Evolutionary conservation across 2,888 invertebrate genomes (phyloP).

Genomic region (Patella caerulea): DNA sequence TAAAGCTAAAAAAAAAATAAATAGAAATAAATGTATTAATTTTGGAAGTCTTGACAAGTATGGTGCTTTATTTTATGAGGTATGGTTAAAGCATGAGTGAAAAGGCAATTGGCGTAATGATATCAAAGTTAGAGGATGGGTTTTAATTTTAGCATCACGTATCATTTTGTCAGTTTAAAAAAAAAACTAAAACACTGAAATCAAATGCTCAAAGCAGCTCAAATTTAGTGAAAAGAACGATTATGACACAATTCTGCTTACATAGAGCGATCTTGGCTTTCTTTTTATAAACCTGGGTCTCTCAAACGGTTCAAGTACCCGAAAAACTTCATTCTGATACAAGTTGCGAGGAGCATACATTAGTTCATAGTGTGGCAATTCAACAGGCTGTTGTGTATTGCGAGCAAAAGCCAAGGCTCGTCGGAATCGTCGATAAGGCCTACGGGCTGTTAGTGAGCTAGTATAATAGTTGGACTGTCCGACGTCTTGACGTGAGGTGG

Average conservation of each 20-base stretch:
- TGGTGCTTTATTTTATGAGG: not conserved
- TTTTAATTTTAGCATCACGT: not conserved
- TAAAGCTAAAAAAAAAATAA: too few relatives aligned
- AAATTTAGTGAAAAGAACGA: not conserved
- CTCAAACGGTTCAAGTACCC: not conserved
- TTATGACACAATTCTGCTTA: not conserved
- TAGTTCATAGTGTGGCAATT: not conserved
- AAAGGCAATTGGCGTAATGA: not conserved
- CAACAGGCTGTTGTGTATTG: not conserved
- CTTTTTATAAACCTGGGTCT: conserved; percentile 1
- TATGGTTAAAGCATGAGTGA: conserved; percentile 1
- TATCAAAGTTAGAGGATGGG: not conserved
- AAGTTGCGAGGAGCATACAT: not conserved
- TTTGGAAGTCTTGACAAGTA: not conserved
- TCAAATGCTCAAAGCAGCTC: conserved; percentile 8
- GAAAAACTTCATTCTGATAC: not conserved
- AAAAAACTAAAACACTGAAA: not conserved
- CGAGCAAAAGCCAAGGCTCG: not conserved
- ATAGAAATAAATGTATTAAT: not conserved
- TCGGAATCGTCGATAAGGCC: not conserved
- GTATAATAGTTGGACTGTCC: not conserved
- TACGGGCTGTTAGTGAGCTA: conserved; percentile 9
- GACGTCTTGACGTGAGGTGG: not conserved
- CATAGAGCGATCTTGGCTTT: conserved; percentile 7
- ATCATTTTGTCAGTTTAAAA: conserved; percentile 1